A percentile compares a stretch with the other conserved stretches of the same genome.
phyloP scores from a whole-genome alignment of 2,797 vertebrate genomes.

The Borostomias antarcticus region DNA sequence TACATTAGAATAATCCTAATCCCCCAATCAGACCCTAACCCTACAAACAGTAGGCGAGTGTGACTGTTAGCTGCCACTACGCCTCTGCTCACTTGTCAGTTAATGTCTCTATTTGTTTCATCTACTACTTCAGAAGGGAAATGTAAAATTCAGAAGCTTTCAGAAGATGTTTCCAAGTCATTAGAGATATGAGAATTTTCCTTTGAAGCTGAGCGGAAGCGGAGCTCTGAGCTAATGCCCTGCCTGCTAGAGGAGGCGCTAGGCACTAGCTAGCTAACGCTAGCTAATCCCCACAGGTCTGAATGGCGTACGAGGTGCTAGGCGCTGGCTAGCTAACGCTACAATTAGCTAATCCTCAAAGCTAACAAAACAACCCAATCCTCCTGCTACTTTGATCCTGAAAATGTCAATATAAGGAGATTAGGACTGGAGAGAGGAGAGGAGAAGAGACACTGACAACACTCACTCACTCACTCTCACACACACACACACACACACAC shows the following conservation, averaged over 20 bases:
- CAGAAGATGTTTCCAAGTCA: slow-evolving; percentile 1
- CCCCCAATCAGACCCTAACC: too few species aligned
- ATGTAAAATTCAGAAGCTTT: slow-evolving; percentile 1
- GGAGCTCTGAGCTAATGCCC: slow-evolving; percentile 45
- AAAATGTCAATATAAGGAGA: slow-evolving; percentile 51
- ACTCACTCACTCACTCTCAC: too few species aligned
- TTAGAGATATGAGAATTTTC: neutral
- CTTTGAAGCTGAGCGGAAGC: slow-evolving; percentile 2
- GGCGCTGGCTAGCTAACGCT: too few species aligned
- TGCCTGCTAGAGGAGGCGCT: slow-evolving; percentile 9
- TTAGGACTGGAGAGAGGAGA: neutral
- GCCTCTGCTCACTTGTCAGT: neutral
- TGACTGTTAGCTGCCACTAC: too few species aligned
- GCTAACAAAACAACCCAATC: slow-evolving; percentile 41
- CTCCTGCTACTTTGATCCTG: slow-evolving; percentile 31
- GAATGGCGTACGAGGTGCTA: too few species aligned
- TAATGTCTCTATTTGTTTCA: neutral
- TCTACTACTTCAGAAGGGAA: neutral
- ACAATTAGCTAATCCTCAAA: slow-evolving; percentile 55
- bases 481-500: too few species aligned
- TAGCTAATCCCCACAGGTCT: slow-evolving; percentile 49
- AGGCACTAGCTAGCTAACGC: slow-evolving; percentile 50
- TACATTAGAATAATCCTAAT: too few species aligned
- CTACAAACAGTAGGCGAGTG: too few species aligned
- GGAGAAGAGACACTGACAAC: neutral